phyloP scores from a whole-genome alignment of 2,797 vertebrate species.

The Anabas testudineus region DNA sequence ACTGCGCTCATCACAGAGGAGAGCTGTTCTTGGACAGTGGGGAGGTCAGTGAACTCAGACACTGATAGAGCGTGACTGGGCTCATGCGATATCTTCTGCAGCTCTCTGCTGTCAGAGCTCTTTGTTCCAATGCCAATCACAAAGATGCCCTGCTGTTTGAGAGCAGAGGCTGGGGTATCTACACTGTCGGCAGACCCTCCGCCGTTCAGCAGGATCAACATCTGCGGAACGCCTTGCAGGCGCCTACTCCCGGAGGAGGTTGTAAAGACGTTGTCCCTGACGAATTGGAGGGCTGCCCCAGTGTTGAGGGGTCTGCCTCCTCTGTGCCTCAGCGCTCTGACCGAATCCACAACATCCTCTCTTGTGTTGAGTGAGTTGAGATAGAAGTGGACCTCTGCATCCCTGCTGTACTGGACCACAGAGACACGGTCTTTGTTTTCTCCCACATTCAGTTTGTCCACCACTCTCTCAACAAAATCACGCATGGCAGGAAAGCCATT shows the following conservation, averaged over 20 bases:
- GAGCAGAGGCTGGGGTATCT: constrained; percentile 34
- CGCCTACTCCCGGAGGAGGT: constrained; percentile 64
- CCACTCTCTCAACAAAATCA: not conserved
- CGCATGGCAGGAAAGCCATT: not conserved
- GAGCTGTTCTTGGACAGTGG: constrained; percentile 12
- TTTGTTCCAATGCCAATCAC: constrained; percentile 59
- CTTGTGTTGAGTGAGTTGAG: constrained; percentile 42
- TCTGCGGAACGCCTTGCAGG: constrained; percentile 57
- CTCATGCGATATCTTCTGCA: constrained; percentile 51
- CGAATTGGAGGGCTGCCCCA: constrained; percentile 61
- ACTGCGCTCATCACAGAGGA: constrained; percentile 43
- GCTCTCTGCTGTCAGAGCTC: constrained; percentile 57
- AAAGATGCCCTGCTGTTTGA: constrained; percentile 42
- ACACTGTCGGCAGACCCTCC: constrained; percentile 60
- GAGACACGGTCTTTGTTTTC: constrained; percentile 52
- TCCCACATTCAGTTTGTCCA: constrained; percentile 20
- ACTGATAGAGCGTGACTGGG: constrained; percentile 38
- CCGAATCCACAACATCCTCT: constrained; percentile 36
- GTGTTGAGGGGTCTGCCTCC: constrained; percentile 67
- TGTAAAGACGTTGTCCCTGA: constrained; percentile 32
- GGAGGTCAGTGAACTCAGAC: constrained; percentile 34
- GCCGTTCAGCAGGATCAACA: constrained; percentile 55
- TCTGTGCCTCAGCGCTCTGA: constrained; percentile 58
- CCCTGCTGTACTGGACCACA: constrained; percentile 13
- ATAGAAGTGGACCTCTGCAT: not conserved